Conservation (phyloP, 2,797 vertebrate species). For the Crocodylus rhombifer region DNA sequence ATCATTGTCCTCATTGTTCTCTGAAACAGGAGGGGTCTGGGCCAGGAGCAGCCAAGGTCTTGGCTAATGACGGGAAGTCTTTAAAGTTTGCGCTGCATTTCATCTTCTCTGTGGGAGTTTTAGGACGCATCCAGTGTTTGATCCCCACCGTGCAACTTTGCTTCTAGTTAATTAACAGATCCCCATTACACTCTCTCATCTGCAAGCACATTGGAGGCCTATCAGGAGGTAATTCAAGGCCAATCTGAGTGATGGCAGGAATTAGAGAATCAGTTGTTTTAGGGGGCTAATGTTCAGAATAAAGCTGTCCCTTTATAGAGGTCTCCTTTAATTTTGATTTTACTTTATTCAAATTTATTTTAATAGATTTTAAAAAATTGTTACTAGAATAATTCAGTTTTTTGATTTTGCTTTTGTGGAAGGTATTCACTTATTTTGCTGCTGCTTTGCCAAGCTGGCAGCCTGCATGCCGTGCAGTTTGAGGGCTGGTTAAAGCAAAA, state of each 20-base stretch:
- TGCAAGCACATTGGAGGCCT: constrained; percentile 86
- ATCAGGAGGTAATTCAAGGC: constrained; percentile 89
- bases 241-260: constrained; percentile 85
- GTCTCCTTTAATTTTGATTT: constrained; percentile 68
- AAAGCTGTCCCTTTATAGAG: constrained; percentile 74
- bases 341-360: constrained; percentile 50
- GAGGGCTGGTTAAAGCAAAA: constrained; percentile 54
- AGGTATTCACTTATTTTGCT: constrained; percentile 43
- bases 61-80: constrained; percentile 99
- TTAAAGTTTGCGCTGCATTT: constrained; percentile 98
- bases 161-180: constrained; percentile 96
- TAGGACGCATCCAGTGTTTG: constrained; percentile 94
- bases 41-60: constrained; percentile 92
- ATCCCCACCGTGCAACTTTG: constrained; percentile 91
- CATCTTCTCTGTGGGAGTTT: constrained; percentile 94
- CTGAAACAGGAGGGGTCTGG: constrained; percentile 89
- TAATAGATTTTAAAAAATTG: constrained; percentile 42
- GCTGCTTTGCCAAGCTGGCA: constrained; percentile 33
- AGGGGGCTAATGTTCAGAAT: constrained; percentile 79
- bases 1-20: constrained; percentile 90
- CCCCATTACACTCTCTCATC: constrained; percentile 90
- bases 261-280: constrained; percentile 84
- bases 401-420: not conserved
- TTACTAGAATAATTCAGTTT: not conserved
- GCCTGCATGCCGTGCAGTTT: constrained; percentile 49